These are phyloP conservation scores for Augochlorella aurata DNA, from an alignment of 2,888 invertebrate genomes.

Conservation along the genomic window DNA sequence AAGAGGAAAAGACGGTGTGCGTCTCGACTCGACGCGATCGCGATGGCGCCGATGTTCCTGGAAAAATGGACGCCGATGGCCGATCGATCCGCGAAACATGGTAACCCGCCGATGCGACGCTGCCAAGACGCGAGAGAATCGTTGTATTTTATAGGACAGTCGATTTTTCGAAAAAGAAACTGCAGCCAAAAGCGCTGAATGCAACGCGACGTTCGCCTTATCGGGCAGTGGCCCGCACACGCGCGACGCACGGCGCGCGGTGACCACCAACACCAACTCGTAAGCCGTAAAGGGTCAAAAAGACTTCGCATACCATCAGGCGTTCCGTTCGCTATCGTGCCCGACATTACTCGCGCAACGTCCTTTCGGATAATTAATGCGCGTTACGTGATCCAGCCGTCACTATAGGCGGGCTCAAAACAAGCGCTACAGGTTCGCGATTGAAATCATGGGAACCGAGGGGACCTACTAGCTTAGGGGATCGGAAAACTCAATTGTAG, in stretches of 20 bases:
- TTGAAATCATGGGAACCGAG: neutral
- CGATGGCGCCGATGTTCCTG: neutral
- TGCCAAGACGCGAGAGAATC: neutral
- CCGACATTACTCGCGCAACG: conserved; percentile 63
- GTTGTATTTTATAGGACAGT: conserved; percentile 3
- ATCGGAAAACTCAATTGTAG: neutral
- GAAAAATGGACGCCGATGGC: neutral
- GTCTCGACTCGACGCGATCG: neutral
- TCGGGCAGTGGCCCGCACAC: neutral
- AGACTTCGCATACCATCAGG: conserved; percentile 36
- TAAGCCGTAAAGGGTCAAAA: conserved; percentile 12
- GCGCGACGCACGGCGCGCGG: neutral
- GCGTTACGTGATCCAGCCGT: conserved; percentile 48
- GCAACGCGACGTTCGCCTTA: neutral
- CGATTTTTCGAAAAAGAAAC: neutral
- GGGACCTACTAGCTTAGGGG: neutral
- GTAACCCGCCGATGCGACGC: neutral
- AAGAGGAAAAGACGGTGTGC: conserved; percentile 28
- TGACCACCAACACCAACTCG: neutral
- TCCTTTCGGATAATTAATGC: conserved; percentile 61
- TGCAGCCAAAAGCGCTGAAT: neutral
- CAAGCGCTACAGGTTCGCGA: neutral
- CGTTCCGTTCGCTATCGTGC: conserved; percentile 54
- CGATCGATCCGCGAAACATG: conserved; percentile 34
- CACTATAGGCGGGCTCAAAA: conserved; percentile 30